Conservation (phyloP, 2,113 vertebrate species). For the Balaeniceps rex region DNA sequence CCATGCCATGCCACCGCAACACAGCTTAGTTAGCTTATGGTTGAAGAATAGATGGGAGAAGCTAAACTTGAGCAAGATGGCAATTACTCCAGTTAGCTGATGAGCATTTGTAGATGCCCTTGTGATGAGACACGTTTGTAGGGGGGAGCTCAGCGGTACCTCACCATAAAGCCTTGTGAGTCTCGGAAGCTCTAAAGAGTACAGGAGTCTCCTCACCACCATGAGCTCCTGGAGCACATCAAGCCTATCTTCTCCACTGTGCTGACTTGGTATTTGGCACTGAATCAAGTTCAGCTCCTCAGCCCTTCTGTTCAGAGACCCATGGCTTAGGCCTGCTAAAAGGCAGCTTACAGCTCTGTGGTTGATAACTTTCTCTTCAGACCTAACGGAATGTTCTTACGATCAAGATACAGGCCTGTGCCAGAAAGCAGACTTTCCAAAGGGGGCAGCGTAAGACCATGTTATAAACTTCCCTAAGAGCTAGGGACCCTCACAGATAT, state of each 20-base stretch:
- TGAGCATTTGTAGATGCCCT: neutral
- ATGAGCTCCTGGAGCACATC: neutral
- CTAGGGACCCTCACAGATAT: neutral
- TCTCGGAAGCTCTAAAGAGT: neutral
- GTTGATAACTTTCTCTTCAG: neutral
- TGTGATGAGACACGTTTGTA: neutral
- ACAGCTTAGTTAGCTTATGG: neutral
- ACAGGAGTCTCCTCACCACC: neutral
- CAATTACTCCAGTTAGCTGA: neutral
- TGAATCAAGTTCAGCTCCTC: neutral
- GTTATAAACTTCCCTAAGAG: neutral
- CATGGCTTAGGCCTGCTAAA: neutral
- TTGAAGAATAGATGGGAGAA: neutral
- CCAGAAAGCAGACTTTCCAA: neutral
- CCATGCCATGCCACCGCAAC: neutral
- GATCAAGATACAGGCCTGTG: neutral
- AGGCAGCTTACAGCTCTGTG: neutral
- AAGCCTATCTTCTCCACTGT: neutral
- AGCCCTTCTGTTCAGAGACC: neutral
- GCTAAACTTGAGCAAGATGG: neutral
- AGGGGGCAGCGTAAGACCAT: neutral
- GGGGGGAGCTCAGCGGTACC: neutral
- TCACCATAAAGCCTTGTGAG: neutral
- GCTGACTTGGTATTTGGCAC: neutral
- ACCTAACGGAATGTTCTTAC: neutral